Base-by-base conservation (phyloP, 2,888 invertebrate species). In the Tortrix viridana region DNA sequence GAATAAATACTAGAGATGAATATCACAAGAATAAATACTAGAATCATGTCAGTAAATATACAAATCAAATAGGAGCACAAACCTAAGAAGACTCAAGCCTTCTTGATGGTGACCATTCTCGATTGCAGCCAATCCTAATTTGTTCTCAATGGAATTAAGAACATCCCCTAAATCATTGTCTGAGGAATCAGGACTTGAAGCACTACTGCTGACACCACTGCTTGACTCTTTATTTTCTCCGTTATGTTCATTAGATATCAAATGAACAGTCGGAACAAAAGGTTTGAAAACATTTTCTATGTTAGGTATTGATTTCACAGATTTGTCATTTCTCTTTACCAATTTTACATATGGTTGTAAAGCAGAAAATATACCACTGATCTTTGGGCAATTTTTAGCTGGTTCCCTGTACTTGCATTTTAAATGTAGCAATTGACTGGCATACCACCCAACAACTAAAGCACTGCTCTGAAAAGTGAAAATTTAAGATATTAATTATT, bases 391-490 rank as follows among this genome's bases (percentile, higher is more conserved):
- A 65, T 71, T 77, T 16, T 75, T 77, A 3, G 74, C 69, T 26
- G 72, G 67, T 32, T 70, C 69, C 54, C 71, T 74, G 18, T 69
- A 65, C 59, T 80, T 74, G 43, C 82, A 68, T 53, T 85, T 90
- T 47, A 89, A 72, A 70, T 89, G 86, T 49, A 94, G 79, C 1
- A 94, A 81, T 71, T 95, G 94, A 72, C 93, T 94, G 19, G 94
- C 89, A 64, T 94, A 93, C 93, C 94, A 95, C 47, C 95, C 94
- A 65, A 94, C 76, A 16, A 94, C 93, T 49, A 95, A 76, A 18
- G 93, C 92, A 71, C 94, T 92, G 69, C 94, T 94, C 95, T 95
- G 85, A 41, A 41, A 41, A 41, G 41, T 41, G 65, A 86, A 83
- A 53, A 7, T 46, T 41, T n/a, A 16, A 5, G 6, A 41, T 41